Percentiles rank a stretch among this genome's conserved stretches.
Evolutionary conservation across 2,888 invertebrate genomes (phyloP).

Genomic region (Laspeyria flexula): DNA sequence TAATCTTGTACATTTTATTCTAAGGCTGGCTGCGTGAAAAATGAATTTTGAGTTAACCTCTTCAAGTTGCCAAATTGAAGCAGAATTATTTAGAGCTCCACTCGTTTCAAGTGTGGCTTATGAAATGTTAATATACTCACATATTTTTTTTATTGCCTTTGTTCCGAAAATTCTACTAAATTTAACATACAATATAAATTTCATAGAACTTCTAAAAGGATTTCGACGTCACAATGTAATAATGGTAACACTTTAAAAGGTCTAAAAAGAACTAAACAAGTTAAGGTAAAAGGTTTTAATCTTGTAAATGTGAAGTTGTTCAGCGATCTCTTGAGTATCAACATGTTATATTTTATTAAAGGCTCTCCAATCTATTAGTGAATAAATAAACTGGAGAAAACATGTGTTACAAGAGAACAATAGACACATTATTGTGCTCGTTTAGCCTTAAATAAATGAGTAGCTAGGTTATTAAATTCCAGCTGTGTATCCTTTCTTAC

Average conservation of each 20-base stretch:
- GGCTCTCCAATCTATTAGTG: conserved; percentile 44
- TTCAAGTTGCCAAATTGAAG: conserved; percentile 57
- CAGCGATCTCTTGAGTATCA: conserved; percentile 29
- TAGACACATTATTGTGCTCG: no score
- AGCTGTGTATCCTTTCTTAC: no score
- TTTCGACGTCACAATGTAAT: conserved; percentile 14
- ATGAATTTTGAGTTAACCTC: conserved; percentile 68
- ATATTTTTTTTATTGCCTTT: conserved; percentile 25
- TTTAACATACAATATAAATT: conserved; percentile 3
- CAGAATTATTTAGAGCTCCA: conserved; percentile 63
- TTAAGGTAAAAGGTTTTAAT: conserved; percentile 42
- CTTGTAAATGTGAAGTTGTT: conserved; percentile 37
- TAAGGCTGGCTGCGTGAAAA: conserved; percentile 61
- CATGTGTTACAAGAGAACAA: no score
- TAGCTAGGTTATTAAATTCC: no score
- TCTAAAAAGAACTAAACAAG: no score
- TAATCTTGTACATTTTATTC: conserved; percentile 69
- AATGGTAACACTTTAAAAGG: conserved; percentile 20
- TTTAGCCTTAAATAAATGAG: no score
- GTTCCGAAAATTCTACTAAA: conserved; percentile 9
- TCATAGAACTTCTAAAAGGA: conserved; percentile 7
- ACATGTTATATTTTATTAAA: conserved; percentile 44
- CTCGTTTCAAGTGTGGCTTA: conserved; percentile 35
- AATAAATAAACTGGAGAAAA: conserved; percentile 15
- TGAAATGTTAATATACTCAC: conserved; percentile 35